These are phyloP conservation scores for Amiota communis DNA, from an alignment of 2,888 invertebrate genomes.

Conservation along the genomic window DNA sequence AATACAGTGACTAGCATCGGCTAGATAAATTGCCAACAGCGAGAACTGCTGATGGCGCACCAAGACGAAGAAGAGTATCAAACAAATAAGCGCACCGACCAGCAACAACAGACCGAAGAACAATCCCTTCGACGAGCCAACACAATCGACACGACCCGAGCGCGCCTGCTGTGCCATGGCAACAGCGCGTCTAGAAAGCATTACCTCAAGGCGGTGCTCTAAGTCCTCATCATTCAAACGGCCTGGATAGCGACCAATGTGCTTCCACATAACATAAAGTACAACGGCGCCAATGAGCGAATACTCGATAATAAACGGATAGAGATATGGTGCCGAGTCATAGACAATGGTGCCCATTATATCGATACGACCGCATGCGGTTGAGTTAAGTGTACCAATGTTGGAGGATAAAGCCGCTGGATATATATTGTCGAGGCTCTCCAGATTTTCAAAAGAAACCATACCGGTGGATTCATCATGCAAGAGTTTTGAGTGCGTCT, in stretches of 20 bases:
- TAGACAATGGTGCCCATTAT: slow-evolving; percentile 95
- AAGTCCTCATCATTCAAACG: slow-evolving; percentile 86
- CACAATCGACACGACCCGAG: slow-evolving; percentile 92
- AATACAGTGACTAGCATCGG: slow-evolving; percentile 91
- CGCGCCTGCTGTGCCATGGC: slow-evolving; percentile 88
- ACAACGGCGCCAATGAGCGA: slow-evolving; percentile 96
- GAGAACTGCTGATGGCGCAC: slow-evolving; percentile 88
- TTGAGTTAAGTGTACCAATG: slow-evolving; percentile 74
- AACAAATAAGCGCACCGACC: slow-evolving; percentile 91
- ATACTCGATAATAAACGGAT: slow-evolving; percentile 96
- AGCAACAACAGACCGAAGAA: slow-evolving; percentile 92
- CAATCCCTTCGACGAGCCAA: slow-evolving; percentile 93
- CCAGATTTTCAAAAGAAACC: slow-evolving; percentile 72
- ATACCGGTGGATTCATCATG: slow-evolving; percentile 67
- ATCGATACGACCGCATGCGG: slow-evolving; percentile 85
- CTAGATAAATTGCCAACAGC: slow-evolving; percentile 90
- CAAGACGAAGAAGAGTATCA: slow-evolving; percentile 96
- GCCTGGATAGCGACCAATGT: slow-evolving; percentile 90
- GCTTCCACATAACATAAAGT: slow-evolving; percentile 97
- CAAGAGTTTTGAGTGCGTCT: slow-evolving; percentile 70
- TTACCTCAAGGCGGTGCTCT: slow-evolving; percentile 89
- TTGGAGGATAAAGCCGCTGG: slow-evolving; percentile 76
- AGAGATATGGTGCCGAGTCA: slow-evolving; percentile 94
- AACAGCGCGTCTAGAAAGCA: slow-evolving; percentile 89
- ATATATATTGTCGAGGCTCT: slow-evolving; percentile 77